Conservation (phyloP, 2,888 invertebrate species). For the Synergus itoensis region DNA sequence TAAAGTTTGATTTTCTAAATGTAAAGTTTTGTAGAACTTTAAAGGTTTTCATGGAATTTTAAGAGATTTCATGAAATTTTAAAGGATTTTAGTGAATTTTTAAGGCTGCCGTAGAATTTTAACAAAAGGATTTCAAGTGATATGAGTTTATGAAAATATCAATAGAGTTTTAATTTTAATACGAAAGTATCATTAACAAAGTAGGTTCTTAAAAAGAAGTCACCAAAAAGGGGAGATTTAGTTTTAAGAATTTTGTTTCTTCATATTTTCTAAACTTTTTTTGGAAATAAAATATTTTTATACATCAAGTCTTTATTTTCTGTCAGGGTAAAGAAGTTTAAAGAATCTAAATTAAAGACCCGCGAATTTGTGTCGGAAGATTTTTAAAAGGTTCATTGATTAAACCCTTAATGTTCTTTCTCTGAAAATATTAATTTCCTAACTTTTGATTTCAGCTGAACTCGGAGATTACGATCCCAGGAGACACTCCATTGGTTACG, state of each 20-base stretch:
- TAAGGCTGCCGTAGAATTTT: no score
- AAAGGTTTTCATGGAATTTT: no score
- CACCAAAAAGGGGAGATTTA: neutral
- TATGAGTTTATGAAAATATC: slow-evolving; percentile 24
- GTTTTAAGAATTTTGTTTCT: neutral
- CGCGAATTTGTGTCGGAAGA: neutral
- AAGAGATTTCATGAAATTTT: no score
- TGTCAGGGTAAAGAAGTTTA: no score
- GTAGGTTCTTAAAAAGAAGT: no score
- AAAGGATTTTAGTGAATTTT: no score
- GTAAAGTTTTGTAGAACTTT: no score
- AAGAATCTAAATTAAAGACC: no score
- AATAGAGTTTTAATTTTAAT: no score
- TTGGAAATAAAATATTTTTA: neutral
- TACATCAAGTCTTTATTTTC: no score
- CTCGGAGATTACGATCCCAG: slow-evolving; percentile 95
- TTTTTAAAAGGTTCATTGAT: neutral
- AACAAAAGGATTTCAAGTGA: no score
- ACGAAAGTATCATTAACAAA: no score
- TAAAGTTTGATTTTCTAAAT: neutral
- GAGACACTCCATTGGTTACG: slow-evolving; percentile 93
- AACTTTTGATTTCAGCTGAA: slow-evolving; percentile 85
- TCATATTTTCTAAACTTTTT: neutral
- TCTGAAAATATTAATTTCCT: neutral
- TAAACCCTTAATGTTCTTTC: neutral